Percentiles rank a stretch among this genome's conserved stretches.
Evolutionary conservation across 2,113 vertebrate genomes (phyloP).

Genomic region (Pogona vitticeps): DNA sequence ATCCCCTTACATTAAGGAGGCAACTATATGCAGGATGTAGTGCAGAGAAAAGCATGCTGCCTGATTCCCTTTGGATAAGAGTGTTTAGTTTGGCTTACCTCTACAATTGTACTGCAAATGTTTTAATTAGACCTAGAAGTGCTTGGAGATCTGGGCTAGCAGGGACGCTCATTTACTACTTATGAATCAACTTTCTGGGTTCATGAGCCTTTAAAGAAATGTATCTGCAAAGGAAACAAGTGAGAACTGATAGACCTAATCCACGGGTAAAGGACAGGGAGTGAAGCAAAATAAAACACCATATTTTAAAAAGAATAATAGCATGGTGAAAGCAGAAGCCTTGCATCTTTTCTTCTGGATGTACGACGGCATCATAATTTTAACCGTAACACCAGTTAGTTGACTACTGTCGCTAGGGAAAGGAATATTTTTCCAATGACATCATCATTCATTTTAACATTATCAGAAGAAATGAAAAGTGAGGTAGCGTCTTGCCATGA

Average conservation of each 20-base stretch:
- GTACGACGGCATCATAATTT: background rate
- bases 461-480: background rate
- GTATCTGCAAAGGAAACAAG: constrained; percentile 44
- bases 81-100: constrained; percentile 46
- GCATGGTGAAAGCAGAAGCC: too few relatives aligned
- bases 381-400: background rate
- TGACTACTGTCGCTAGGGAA: too few relatives aligned
- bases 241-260: constrained; percentile 15
- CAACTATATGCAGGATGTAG: constrained; percentile 38
- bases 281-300: constrained; percentile 18
- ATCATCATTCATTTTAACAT: background rate
- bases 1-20: constrained; percentile 43
- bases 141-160: constrained; percentile 24
- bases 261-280: background rate
- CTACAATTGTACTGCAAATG: constrained; percentile 4
- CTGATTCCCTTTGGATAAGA: constrained; percentile 39
- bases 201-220: constrained; percentile 34
- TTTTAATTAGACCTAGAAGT: constrained; percentile 31
- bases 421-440: background rate
- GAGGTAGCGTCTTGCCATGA: background rate
- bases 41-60: constrained; percentile 46
- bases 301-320: too few relatives aligned
- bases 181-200: constrained; percentile 45
- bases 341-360: background rate
- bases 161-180: constrained; percentile 39